Evolutionary conservation across 2,888 invertebrate species (phyloP).

Genomic region (Hartigia nigra): DNA sequence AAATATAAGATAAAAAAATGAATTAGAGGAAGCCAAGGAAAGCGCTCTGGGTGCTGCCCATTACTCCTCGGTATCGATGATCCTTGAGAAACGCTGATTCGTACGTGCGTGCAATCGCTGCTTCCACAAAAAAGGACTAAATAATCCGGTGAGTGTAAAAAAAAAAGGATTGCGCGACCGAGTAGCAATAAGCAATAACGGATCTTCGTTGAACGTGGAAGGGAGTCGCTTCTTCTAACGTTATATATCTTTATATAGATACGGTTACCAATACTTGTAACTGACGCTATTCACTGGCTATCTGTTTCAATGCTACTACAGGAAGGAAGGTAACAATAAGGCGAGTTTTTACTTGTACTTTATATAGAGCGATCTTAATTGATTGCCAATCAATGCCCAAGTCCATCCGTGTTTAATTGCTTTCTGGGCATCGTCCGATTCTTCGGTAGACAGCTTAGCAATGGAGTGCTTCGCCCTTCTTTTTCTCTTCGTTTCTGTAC

Average conservation of each 20-base stretch:
- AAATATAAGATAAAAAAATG: background rate
- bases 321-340: background rate
- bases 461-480: background rate
- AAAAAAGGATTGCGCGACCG: slow-evolving; percentile 9
- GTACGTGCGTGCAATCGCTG: slow-evolving; percentile 43
- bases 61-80: slow-evolving; percentile 16
- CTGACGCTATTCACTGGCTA: background rate
- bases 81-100: slow-evolving; percentile 36
- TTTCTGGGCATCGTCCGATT: slow-evolving; percentile 48
- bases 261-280: background rate
- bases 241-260: background rate
- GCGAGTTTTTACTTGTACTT: slow-evolving; percentile 6
- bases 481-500: background rate
- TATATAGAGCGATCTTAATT: slow-evolving; percentile 37
- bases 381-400: slow-evolving; percentile 44
- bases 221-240: background rate
- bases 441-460: slow-evolving; percentile 19
- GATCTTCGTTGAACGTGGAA: background rate
- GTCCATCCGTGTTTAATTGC: slow-evolving; percentile 48
- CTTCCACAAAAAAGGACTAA: slow-evolving; percentile 4
- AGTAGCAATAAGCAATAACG: slow-evolving; percentile 31
- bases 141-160: slow-evolving; percentile 27
- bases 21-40: background rate
- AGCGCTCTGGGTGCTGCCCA: slow-evolving; percentile 4
- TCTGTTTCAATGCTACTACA: too few species aligned